Evolutionary conservation across 2,797 vertebrate genomes (phyloP).

Genomic region (Hydrophis major): DNA sequence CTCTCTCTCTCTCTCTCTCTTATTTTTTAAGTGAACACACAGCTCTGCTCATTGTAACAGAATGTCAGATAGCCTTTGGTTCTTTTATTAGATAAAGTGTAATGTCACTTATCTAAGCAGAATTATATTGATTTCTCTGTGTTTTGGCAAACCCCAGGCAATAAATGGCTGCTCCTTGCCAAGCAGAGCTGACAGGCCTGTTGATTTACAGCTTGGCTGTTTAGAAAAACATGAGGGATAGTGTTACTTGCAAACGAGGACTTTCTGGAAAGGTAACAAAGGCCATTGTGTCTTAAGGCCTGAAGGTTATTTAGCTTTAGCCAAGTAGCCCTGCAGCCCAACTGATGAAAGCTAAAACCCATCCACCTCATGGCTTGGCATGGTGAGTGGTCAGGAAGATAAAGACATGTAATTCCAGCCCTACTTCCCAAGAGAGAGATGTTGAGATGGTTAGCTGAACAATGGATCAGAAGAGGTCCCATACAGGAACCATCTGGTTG

Average conservation of each 20-base stretch:
- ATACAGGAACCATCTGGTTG: not conserved
- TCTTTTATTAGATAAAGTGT: not conserved
- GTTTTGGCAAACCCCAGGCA: conserved; percentile 1
- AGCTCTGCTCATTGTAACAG: not conserved
- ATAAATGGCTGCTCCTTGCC: not conserved
- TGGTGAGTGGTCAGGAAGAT: not conserved
- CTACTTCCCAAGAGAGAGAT: not conserved
- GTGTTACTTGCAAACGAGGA: not conserved
- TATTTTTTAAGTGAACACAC: not conserved
- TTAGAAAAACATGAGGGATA: not conserved
- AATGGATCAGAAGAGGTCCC: not conserved
- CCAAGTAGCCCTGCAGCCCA: not conserved
- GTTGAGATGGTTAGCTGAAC: not conserved
- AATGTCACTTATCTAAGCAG: not conserved
- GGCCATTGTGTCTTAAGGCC: not conserved
- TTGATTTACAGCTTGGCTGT: not conserved
- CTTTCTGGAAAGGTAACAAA: conserved; percentile 27
- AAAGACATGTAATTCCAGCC: not conserved
- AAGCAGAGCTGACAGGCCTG: not conserved
- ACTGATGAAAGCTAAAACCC: not conserved
- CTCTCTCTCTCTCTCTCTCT: not conserved
- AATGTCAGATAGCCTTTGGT: not conserved
- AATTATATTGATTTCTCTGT: not conserved
- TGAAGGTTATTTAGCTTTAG: not conserved
- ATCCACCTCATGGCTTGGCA: not conserved